These are phyloP conservation scores for Cassiopea andromeda DNA, from an alignment of 30 jellyfish, hydroid and myxozoan genomes.

Conservation along the genomic window DNA sequence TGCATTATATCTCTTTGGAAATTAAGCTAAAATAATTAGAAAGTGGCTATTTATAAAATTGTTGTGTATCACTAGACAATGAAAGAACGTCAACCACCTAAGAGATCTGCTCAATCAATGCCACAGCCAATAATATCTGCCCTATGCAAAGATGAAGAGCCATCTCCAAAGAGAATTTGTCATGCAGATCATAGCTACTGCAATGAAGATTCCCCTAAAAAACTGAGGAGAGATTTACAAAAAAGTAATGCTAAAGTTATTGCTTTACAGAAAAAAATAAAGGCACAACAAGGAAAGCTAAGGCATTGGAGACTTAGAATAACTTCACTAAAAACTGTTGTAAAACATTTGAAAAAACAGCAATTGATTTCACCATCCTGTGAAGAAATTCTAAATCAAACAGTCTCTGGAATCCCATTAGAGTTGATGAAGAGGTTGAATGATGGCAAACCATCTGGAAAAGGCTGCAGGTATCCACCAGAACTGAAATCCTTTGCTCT, in stretches of 20 bases:
- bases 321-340: not conserved
- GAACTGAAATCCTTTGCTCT: slow-evolving; percentile 45
- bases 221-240: not conserved
- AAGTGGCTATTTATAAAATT: not conserved
- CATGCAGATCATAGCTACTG: not conserved
- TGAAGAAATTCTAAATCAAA: not conserved
- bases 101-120: not conserved
- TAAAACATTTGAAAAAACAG: not conserved
- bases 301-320: not conserved
- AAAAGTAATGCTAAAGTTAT: not conserved
- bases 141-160: not conserved
- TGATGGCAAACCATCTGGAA: slow-evolving; percentile 7
- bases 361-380: not conserved
- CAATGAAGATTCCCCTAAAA: slow-evolving; percentile 4
- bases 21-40: not conserved
- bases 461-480: slow-evolving; percentile 51
- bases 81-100: not conserved
- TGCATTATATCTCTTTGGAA: not conserved
- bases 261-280: slow-evolving; percentile 2
- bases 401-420: slow-evolving; percentile 5
- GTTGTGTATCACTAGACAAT: not conserved
- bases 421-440: slow-evolving; percentile 38
- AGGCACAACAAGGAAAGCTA: not conserved
- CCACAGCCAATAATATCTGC: not conserved
- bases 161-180: not conserved